Conservation (phyloP, 2,888 invertebrate species). For the Drosophila antonietae region DNA sequence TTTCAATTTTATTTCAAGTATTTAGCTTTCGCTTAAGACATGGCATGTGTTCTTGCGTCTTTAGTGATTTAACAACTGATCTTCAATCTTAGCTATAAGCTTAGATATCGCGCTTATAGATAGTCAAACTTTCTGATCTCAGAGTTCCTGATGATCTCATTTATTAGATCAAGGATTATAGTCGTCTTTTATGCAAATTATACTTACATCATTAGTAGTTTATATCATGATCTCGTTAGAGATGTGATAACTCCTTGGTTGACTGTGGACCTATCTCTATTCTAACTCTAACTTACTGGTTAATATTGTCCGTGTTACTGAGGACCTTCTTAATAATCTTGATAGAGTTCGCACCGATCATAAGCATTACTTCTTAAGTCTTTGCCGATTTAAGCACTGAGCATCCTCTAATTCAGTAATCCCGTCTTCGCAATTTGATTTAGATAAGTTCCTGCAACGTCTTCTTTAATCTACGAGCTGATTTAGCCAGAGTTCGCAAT, state of each 20-base stretch:
- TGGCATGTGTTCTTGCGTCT: background rate
- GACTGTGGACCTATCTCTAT: no score
- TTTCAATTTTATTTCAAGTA: constrained; percentile 2
- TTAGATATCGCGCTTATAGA: background rate
- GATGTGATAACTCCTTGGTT: no score
- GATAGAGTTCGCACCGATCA: background rate
- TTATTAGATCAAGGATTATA: background rate
- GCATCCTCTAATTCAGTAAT: background rate
- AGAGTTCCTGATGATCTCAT: background rate
- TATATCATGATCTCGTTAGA: background rate
- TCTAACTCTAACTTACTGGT: background rate
- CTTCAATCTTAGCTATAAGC: background rate
- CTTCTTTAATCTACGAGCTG: no score
- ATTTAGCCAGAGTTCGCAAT: background rate
- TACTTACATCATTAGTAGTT: background rate
- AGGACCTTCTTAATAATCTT: background rate
- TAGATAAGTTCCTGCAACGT: background rate
- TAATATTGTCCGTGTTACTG: background rate
- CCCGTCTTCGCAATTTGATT: no score
- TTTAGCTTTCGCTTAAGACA: background rate
- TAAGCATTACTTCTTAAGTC: background rate
- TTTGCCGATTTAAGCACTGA: background rate
- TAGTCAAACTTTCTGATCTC: background rate
- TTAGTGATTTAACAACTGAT: background rate
- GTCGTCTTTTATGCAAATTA: background rate